phyloP scores from a whole-genome alignment of 1,140 invertebrate species.

The Pogonognathellus flavescens region DNA sequence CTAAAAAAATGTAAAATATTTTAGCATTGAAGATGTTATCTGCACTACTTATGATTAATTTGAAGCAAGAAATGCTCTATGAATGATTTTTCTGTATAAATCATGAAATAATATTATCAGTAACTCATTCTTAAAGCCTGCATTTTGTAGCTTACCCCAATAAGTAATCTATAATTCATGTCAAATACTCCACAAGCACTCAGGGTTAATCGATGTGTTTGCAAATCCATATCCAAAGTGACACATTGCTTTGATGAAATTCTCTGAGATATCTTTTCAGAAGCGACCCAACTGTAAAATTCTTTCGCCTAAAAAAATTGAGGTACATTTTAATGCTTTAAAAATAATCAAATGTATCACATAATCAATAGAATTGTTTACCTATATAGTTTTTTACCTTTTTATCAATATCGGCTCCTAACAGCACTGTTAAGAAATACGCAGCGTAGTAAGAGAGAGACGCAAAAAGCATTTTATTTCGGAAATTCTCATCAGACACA shows the following conservation, averaged over 20 bases:
- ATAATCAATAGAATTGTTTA: neutral
- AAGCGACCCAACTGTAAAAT: neutral
- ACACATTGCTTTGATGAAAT: neutral
- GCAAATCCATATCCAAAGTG: neutral
- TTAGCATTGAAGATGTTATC: neutral
- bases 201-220: neutral
- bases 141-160: conserved; percentile 2
- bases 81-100: neutral
- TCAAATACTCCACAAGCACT: neutral
- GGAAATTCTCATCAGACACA: neutral
- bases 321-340: too few species aligned
- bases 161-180: neutral
- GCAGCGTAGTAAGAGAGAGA: neutral
- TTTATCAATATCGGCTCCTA: conserved; percentile 6
- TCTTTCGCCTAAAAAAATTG: neutral
- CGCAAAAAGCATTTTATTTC: neutral
- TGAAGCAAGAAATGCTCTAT: neutral
- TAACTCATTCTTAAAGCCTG: too few species aligned
- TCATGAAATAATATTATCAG: too few species aligned
- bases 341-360: too few species aligned
- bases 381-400: neutral
- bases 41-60: neutral
- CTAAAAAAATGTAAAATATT: neutral
- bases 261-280: neutral
- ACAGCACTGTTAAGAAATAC: neutral